These are phyloP conservation scores for Iguana delicatissima DNA, from an alignment of 2,797 vertebrate genomes.

Conservation along the genomic window DNA sequence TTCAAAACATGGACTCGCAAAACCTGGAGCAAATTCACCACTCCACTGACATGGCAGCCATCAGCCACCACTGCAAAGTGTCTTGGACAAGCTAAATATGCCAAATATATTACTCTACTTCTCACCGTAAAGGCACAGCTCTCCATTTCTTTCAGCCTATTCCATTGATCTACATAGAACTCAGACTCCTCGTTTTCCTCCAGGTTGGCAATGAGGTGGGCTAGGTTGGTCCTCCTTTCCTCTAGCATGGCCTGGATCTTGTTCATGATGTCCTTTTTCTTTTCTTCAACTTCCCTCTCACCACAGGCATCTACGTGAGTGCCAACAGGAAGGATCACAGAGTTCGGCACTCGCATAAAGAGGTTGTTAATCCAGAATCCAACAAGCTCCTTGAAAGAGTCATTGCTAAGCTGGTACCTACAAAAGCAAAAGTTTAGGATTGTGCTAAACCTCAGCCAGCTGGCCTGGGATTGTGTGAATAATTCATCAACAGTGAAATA, in stretches of 20 bases:
- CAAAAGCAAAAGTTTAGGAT: slow-evolving; percentile 10
- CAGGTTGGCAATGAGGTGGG: slow-evolving; percentile 75
- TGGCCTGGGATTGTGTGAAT: too few species aligned
- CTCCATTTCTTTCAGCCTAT: slow-evolving; percentile 76
- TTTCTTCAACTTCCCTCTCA: slow-evolving; percentile 75
- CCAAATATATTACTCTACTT: not conserved
- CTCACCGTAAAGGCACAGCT: slow-evolving; percentile 73
- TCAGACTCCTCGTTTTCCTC: slow-evolving; percentile 67
- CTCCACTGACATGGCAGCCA: too few species aligned
- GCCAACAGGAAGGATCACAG: slow-evolving; percentile 81
- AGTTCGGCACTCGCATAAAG: slow-evolving; percentile 81
- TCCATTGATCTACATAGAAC: slow-evolving; percentile 76
- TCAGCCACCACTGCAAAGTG: not conserved
- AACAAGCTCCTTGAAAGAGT: slow-evolving; percentile 77
- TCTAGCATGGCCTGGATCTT: slow-evolving; percentile 72
- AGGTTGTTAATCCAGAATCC: slow-evolving; percentile 86
- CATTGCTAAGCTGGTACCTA: slow-evolving; percentile 64
- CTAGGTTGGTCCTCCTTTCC: slow-evolving; percentile 71
- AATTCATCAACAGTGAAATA: not conserved
- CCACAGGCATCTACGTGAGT: slow-evolving; percentile 80
- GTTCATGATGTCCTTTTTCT: slow-evolving; percentile 75
- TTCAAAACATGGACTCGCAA: too few species aligned
- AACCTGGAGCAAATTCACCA: too few species aligned
- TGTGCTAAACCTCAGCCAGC: not conserved
- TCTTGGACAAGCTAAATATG: not conserved